Evolutionary conservation across 2,797 vertebrate genomes (phyloP).

Genomic region (Schizothorax lantsangensis): DNA sequence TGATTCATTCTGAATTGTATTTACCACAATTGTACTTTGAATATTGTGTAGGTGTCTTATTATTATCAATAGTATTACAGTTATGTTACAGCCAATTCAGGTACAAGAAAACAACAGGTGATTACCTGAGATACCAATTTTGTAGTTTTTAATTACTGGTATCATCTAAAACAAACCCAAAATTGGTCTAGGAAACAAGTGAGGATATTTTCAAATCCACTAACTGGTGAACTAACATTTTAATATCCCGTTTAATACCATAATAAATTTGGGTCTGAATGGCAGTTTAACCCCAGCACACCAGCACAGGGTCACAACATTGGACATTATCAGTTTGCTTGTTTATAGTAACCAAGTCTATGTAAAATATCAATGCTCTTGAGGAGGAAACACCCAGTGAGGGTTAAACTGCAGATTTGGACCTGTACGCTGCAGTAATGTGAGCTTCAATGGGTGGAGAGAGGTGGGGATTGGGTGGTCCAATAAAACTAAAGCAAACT

Average conservation of each 20-base stretch:
- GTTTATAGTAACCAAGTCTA: conserved; percentile 10
- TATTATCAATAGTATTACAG: not conserved
- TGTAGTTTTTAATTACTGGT: not conserved
- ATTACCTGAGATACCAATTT: not conserved
- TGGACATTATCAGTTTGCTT: not conserved
- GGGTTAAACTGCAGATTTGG: conserved; percentile 16
- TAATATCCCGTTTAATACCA: not conserved
- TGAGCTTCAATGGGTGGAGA: conserved; percentile 9
- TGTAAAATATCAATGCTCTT: conserved; percentile 17
- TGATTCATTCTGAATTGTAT: not conserved
- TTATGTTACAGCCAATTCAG: not conserved
- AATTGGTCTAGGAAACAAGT: not conserved
- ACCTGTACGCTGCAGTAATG: not conserved
- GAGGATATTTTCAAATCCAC: not conserved
- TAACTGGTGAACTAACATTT: not conserved
- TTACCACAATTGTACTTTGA: not conserved
- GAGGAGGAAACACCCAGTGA: too few relatives aligned
- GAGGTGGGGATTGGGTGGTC: conserved; percentile 16
- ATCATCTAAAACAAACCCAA: not conserved
- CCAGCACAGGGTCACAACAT: not conserved
- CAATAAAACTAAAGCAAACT: conserved; percentile 27
- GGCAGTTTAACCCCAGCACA: not conserved
- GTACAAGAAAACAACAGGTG: not conserved
- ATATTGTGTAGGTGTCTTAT: not conserved
- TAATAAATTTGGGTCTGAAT: not conserved